Conservation (phyloP, 2,888 invertebrate genomes). For the Agriopis leucophaearia region DNA sequence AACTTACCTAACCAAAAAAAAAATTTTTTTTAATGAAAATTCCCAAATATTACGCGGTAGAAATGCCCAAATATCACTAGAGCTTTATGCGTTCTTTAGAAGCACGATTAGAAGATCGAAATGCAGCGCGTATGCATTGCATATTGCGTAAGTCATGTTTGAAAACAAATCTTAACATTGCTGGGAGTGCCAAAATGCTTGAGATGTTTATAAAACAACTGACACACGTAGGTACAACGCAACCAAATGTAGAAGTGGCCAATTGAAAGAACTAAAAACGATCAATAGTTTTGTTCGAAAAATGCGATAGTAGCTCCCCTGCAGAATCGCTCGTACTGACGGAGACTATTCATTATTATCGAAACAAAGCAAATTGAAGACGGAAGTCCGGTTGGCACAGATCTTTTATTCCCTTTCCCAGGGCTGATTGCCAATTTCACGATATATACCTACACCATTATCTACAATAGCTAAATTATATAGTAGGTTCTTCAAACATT, state of each 20-base stretch:
- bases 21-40: too few species aligned
- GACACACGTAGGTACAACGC: not conserved
- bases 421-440: not conserved
- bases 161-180: too few species aligned
- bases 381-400: slow-evolving; percentile 16
- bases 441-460: not conserved
- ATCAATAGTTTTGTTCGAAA: not conserved
- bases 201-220: slow-evolving; percentile 14
- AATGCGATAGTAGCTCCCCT: not conserved
- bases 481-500: not conserved
- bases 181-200: slow-evolving; percentile 19
- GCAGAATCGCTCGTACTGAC: not conserved
- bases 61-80: too few species aligned
- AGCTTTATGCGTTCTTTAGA: too few species aligned
- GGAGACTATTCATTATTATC: too few species aligned
- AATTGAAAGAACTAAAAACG: not conserved
- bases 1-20: too few species aligned
- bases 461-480: not conserved
- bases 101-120: too few species aligned
- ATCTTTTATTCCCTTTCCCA: not conserved
- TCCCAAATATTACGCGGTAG: too few species aligned
- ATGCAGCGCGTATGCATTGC: too few species aligned
- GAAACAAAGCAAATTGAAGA: not conserved
- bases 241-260: not conserved
- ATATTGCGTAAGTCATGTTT: too few species aligned